Evolutionary conservation across 2,113 vertebrate genomes (phyloP), one percentile per base, ranked within the genome.

Genomic region (Cyanoliseus patagonus): DNA sequence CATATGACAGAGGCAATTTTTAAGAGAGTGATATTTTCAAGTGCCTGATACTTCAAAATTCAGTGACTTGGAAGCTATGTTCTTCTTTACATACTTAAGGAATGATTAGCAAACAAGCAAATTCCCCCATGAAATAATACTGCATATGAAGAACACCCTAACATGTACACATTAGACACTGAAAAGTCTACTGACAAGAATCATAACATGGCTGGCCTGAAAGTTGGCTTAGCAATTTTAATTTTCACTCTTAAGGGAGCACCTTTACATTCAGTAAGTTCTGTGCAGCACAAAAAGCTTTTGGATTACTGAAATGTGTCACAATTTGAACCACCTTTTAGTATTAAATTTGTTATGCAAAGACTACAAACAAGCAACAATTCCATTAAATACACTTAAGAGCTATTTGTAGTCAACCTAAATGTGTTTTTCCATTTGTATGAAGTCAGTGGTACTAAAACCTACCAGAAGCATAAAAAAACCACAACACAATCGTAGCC

Each of bases 401-500:
- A 76, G 70, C 55, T 84, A 59, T 55, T 42, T 68, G 42, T 42
- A 83, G 52, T 23, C 5, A 6, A 85, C 47, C 69, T 91, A 70
- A 70, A 94, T 42, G n/a, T 4, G 15, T 35, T n/a, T 70, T 76
- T 5, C 67, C 10, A 44, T 46, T 66, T 3, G 0, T 57, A 88
- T 17, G 3, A 84, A 81, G 42, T 53, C 55, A 49, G 30, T 8
- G 6, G 24, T 59, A 78, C 35, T 62, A 86, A 88, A 86, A 67
- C n/a, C 66, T 57, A 37, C 3, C 24, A 44, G 41, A 79, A 77
- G 6, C 22, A 28, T 10, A 3, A 53, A 68, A 66, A 72, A 79
- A 76, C 17, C 1, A 7, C 8, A 52, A 47, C 17, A 42, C 6
- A 42, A 19, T n/a, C 0, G 1, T 1, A 74, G 35, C 5, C 47